These are phyloP conservation scores for Diarsia brunnea DNA, from an alignment of 2,888 invertebrate species.

Conservation along the genomic window DNA sequence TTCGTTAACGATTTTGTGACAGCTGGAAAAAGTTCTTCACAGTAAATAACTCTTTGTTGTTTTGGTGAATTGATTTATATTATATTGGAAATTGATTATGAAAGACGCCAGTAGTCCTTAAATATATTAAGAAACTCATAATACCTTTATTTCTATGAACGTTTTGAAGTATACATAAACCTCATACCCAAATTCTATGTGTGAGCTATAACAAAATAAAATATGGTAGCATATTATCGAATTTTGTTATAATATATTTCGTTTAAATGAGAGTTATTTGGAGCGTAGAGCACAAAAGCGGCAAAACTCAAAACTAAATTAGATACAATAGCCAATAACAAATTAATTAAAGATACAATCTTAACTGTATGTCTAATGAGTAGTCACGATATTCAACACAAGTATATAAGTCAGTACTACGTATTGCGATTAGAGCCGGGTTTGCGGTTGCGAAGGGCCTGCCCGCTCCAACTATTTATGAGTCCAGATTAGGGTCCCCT, in stretches of 20 bases:
- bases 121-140: too few relatives aligned
- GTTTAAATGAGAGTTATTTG: not conserved
- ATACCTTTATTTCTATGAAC: not conserved
- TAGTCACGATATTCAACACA: slow-evolving; percentile 23
- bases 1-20: not conserved
- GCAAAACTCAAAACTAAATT: not conserved
- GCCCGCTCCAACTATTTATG: slow-evolving; percentile 62
- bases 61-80: not conserved
- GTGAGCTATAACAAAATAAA: not conserved
- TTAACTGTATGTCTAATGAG: slow-evolving; percentile 40
- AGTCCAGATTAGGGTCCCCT: slow-evolving; percentile 62
- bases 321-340: slow-evolving; percentile 10
- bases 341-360: slow-evolving; percentile 28
- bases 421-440: slow-evolving; percentile 36
- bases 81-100: not conserved
- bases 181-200: not conserved
- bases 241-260: not conserved
- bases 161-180: not conserved
- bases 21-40: not conserved
- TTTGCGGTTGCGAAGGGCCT: slow-evolving; percentile 54
- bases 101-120: not conserved
- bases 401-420: slow-evolving; percentile 23
- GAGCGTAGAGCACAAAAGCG: not conserved
- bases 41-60: not conserved
- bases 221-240: not conserved